Base-by-base conservation (phyloP, 2,113 vertebrate genomes). In the Lota lota region DNA sequence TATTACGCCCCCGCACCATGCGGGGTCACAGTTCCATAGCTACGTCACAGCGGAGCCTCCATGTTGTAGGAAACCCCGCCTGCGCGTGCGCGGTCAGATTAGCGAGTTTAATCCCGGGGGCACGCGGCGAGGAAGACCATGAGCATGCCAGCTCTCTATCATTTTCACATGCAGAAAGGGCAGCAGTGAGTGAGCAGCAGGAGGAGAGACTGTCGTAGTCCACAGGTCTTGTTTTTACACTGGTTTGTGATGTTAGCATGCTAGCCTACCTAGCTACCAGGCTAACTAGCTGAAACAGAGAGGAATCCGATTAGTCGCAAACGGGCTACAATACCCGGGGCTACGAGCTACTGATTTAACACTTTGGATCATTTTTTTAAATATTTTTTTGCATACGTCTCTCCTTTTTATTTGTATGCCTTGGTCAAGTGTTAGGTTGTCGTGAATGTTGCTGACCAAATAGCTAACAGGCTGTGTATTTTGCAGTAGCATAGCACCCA, bases 61-160 rank as follows among this genome's bases (percentile, higher is more conserved):
- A 91, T 92, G 83, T 91, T 90, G 88, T 75, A 88, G 90, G 90
- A 91, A 91, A 88, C 83, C 40, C 88, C 85, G 78, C 36, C 64
- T 75, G 69, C 68, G 74, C 78, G 83, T 73, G 75, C 64, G 33
- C 85, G 85, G 84, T 83, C 87, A 90, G 90, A 91, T 93, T 91
- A 91, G 40, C 56, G 70, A 86, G 65, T 47, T 33, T 47, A 7
- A 56, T 91, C 91, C 92, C 84, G 75, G 76, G 79, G 76, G 82
- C 79, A 73, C 74, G 18, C 71, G 21, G 80, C 77, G 66, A 74
- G 70, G 28, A 33, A 33, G 28, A 33, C 28, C 28, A 33, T 60
- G 21, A 67, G n/a, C 16, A 1, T n/a, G 21, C n/a, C 51, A 58
- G 12, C 22, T 6, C 1, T 12, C 60, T 20, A 14, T 14, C 40